Evolutionary conservation across 2,113 vertebrate genomes (phyloP), one percentile per base, ranked within the genome.

Genomic region (Apus apus): DNA sequence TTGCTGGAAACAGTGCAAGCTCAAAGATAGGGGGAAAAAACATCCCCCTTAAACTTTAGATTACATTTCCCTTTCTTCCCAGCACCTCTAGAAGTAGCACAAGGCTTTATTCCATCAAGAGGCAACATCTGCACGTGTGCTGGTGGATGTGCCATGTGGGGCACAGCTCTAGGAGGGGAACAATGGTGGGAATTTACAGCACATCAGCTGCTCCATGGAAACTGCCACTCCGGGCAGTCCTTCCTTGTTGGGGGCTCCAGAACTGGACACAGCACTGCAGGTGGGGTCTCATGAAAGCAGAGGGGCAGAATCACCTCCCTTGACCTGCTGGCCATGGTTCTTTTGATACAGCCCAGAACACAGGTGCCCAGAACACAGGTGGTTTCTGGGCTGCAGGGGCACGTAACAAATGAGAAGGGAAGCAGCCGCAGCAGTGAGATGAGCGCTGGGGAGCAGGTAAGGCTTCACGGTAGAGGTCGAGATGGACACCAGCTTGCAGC

Each of bases 391-490:
- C 16, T 46, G 45, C 18, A 19, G 17, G 45, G 7, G 18, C 16
- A 46, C 45, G 17, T 46, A 18, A 8, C 7, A 46, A 46, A 18
- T 46, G 16, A 10, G 21, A 50, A 43, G 0, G 1, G 36, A 21
- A 81, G 61, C 7, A 5, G 68, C 20, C 0, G 1, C 2, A 16
- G 65, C 29, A n/a, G 12, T 1, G n/a, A 50, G 36, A 22, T 2
- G 40, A 22, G 58, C 0, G 0, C 0, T 43, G 62, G 34, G 29
- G 68, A 61, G 58, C 0, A 0, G 36, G 2, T 11, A 20, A 68
- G 6, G 56, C 30, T 23, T 9, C 36, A 9, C 1, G 2, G 16
- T 1, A 3, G 19, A 46, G 57, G 7, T 2, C 0, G 3, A 36
- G 66, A 23, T 6, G 62, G 82, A 40, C 80, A 38, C 16, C 50